Evolutionary conservation across 1,140 invertebrate species (phyloP), one percentile per base, ranked within the genome.

Genomic region (Ostrea denselamellosa): DNA sequence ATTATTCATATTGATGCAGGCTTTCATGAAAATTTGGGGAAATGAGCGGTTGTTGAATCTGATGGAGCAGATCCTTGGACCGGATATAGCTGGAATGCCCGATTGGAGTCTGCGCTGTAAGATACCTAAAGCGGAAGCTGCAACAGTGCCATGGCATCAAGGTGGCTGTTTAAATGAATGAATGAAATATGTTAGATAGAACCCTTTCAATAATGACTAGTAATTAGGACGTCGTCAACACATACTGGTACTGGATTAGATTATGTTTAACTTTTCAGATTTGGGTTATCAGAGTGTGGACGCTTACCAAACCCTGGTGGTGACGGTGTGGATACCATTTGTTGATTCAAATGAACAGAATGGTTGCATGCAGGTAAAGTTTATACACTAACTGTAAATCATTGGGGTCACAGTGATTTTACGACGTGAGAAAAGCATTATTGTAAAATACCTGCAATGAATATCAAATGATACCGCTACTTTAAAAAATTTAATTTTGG

Each of bases 131-230:
- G 92, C 92, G 83, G 91, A 92, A 28, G 91, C 92, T 9, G 92
- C 92, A 10, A 93, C 91, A 25, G 93, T 94, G 0, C 94, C 94
- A 0, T 94, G 94, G 94, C 94, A 94, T 89, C 94, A 94, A 92
- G 93, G 93, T 94, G 82, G 84, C 14, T 53, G 19, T 19, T 62
- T 62, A 7, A 62, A 62, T 62, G 1, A 44, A 44, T 62, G 17
- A 62, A 19, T 62, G 7, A 17, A 2, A 62, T 7, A 17, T 19
- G 17, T 62, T 62, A 19, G 54, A 1, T 62, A 44, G 34, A 44
- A 44, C 34, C 19, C 19, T 62, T 62, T 62, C 17, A 62, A 19
- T 62, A 7, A 56, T 56, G 9, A 9, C 54, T 56, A 19, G 17
- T 62, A 17, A 12, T 12, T 58, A 58, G 19, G 56, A 9, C 19